A percentile compares a stretch with the other conserved stretches of the same genome.
phyloP scores from a whole-genome alignment of 2,888 invertebrate genomes.

The Lymantria monacha region DNA sequence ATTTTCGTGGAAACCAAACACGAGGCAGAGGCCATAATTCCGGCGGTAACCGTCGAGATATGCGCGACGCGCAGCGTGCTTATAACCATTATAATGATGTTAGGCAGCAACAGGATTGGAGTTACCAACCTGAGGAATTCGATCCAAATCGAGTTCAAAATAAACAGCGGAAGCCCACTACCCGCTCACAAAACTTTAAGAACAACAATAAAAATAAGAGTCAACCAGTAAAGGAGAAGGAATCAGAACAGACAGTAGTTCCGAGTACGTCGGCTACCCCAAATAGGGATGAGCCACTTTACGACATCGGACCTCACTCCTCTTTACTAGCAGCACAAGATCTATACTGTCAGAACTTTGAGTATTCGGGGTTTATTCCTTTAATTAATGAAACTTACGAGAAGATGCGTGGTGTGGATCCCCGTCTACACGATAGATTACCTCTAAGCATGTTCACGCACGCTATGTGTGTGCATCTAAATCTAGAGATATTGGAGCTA shows the following conservation, averaged over 20 bases:
- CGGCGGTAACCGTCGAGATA: not conserved
- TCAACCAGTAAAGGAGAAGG: not conserved
- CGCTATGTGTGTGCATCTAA: not conserved
- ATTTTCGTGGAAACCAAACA: not conserved
- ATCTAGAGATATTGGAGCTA: not conserved
- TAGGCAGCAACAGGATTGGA: not conserved
- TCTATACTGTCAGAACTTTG: slow-evolving; percentile 13
- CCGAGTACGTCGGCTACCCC: slow-evolving; percentile 2
- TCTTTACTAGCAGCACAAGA: slow-evolving; percentile 8
- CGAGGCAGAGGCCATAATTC: not conserved
- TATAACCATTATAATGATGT: not conserved
- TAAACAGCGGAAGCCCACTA: not conserved
- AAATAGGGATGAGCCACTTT: slow-evolving; percentile 12
- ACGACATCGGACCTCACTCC: slow-evolving; percentile 21
- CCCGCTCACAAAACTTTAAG: not conserved
- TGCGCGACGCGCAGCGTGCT: not conserved
- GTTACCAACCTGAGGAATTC: not conserved
- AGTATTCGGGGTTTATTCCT: slow-evolving; percentile 9
- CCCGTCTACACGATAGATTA: not conserved
- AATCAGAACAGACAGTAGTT: not conserved
- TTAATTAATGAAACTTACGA: slow-evolving; percentile 2
- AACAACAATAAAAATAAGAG: not conserved
- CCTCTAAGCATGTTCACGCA: slow-evolving; percentile 5
- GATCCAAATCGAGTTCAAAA: not conserved
- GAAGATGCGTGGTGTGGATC: not conserved